Evolutionary conservation across 2,113 vertebrate species (phyloP).

Genomic region (Illadopsis cleaveri): DNA sequence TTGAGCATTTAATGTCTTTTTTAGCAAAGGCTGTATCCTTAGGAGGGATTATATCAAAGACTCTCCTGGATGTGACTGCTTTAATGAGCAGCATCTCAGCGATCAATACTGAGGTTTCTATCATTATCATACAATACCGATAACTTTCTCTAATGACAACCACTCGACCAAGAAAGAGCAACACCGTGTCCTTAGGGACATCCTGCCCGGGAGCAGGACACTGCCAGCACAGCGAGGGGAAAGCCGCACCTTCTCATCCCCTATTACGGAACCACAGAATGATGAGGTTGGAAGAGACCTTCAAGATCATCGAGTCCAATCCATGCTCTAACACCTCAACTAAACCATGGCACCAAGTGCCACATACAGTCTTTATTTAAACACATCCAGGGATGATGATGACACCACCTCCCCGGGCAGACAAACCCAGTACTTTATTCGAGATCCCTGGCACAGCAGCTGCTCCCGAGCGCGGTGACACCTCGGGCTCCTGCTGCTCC

Average conservation of each 20-base stretch:
- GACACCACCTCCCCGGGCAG: too few species aligned
- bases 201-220: neutral
- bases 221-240: neutral
- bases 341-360: too few species aligned
- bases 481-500: neutral
- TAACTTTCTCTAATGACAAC: neutral
- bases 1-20: neutral
- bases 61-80: neutral
- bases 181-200: neutral
- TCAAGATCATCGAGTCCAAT: too few species aligned
- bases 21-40: neutral
- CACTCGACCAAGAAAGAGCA: neutral
- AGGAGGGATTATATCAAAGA: neutral
- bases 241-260: rapidly evolving
- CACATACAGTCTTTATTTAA: too few species aligned
- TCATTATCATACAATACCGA: rapidly evolving
- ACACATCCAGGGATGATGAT: too few species aligned
- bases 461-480: neutral
- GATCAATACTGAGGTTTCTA: neutral
- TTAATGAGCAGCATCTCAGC: neutral
- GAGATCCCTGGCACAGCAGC: neutral
- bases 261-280: neutral
- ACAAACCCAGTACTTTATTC: too few species aligned
- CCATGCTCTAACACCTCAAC: too few species aligned
- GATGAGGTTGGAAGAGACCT: too few species aligned